Conservation (phyloP, 1,140 invertebrate species). For the Myzus persicae region DNA sequence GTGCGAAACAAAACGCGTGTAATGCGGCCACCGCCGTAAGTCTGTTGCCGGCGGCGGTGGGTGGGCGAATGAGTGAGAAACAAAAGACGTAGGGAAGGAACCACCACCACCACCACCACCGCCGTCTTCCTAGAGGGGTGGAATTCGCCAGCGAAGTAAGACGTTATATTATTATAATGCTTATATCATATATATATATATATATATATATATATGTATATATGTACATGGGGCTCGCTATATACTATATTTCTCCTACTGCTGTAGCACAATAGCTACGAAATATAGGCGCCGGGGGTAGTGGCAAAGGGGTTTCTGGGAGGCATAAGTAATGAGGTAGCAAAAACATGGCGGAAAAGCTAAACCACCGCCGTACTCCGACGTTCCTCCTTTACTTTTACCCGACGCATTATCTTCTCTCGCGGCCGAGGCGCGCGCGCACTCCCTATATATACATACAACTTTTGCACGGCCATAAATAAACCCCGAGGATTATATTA, state of each 20-base stretch:
- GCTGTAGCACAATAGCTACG: background rate
- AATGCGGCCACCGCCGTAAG: background rate
- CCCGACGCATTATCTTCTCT: constrained; percentile 43
- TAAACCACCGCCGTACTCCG: constrained; percentile 32
- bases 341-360: constrained; percentile 58
- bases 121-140: background rate
- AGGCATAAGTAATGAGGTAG: constrained; percentile 58
- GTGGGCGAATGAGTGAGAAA: background rate
- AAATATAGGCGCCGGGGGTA: background rate
- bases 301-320: constrained; percentile 19
- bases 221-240: background rate
- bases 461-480: constrained; percentile 52
- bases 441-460: background rate
- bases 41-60: background rate
- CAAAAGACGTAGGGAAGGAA: background rate
- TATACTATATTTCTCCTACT: background rate
- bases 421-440: constrained; percentile 22
- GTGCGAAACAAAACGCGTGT: constrained; percentile 3
- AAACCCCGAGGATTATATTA: constrained; percentile 57
- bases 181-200: background rate
- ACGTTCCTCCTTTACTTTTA: constrained; percentile 48
- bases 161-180: constrained; percentile 47
- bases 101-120: background rate
- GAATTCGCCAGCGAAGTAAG: constrained; percentile 18
- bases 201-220: background rate